phyloP scores from a whole-genome alignment of 2,797 vertebrate genomes.

The Falco columbarius region DNA sequence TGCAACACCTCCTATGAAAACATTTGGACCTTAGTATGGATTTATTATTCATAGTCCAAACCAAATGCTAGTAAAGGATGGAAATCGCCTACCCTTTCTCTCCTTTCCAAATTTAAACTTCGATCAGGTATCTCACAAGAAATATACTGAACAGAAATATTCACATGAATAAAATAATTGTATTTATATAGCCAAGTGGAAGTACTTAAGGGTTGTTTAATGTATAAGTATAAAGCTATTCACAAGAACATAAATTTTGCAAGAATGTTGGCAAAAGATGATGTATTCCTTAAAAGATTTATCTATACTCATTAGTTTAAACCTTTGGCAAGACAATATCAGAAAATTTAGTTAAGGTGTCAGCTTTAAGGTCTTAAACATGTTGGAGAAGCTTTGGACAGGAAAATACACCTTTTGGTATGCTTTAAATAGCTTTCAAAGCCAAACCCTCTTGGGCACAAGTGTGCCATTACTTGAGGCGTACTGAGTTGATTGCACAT shows the following conservation, averaged over 20 bases:
- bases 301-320: background rate
- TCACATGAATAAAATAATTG: background rate
- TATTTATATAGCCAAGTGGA: slow-evolving; percentile 14
- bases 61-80: background rate
- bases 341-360: background rate
- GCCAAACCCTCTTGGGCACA: background rate
- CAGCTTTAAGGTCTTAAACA: background rate
- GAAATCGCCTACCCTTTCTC: background rate
- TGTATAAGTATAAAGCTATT: background rate
- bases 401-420: background rate
- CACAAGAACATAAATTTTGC: slow-evolving; percentile 11
- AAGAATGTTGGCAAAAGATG: background rate
- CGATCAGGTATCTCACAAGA: background rate
- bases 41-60: background rate
- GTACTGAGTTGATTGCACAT: rapidly evolving
- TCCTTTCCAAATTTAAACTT: background rate
- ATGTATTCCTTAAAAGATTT: slow-evolving; percentile 21
- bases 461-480: background rate
- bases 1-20: background rate
- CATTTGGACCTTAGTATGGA: rapidly evolving
- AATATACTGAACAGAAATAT: background rate
- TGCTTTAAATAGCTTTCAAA: background rate
- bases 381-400: background rate
- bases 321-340: background rate
- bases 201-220: slow-evolving; percentile 31